Conservation (phyloP, 2,888 invertebrate genomes). For the Epinotia ramella region DNA sequence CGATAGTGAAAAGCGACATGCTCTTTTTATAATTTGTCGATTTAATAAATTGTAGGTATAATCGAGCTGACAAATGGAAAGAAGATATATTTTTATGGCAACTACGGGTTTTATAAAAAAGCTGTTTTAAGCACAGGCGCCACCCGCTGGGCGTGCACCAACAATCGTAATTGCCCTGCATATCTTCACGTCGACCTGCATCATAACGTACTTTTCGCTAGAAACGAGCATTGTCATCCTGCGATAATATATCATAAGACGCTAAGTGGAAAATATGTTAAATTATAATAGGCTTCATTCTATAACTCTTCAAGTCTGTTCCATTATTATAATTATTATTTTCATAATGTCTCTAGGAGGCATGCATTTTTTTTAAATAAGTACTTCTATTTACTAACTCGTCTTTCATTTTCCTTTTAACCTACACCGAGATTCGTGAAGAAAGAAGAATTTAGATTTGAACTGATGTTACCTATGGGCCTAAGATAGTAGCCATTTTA, state of each 20-base stretch:
- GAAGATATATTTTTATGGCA: conserved; percentile 3
- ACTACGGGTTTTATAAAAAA: conserved; percentile 27
- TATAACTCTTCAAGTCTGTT: not conserved
- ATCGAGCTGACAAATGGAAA: conserved; percentile 8
- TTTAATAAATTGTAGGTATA: conserved; percentile 3
- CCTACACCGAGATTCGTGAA: not conserved
- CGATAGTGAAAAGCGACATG: too few relatives aligned
- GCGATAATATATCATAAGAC: conserved; percentile 3
- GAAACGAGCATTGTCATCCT: conserved; percentile 16
- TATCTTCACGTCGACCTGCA: conserved; percentile 9
- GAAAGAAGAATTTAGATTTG: not conserved
- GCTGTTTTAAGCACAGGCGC: not conserved
- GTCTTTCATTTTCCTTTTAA: not conserved
- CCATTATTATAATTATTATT: too few relatives aligned
- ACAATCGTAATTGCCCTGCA: not conserved
- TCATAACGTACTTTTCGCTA: not conserved
- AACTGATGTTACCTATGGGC: too few relatives aligned
- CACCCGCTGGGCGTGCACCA: conserved; percentile 12
- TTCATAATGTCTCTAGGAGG: too few relatives aligned
- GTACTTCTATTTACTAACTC: not conserved
- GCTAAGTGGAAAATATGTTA: conserved; percentile 12
- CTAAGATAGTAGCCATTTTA: too few relatives aligned
- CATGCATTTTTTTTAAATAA: not conserved
- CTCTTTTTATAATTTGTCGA: not conserved
- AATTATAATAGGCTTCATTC: not conserved